Evolutionary conservation across 2,888 invertebrate species (phyloP).

Genomic region (Aricia artaxerxes): DNA sequence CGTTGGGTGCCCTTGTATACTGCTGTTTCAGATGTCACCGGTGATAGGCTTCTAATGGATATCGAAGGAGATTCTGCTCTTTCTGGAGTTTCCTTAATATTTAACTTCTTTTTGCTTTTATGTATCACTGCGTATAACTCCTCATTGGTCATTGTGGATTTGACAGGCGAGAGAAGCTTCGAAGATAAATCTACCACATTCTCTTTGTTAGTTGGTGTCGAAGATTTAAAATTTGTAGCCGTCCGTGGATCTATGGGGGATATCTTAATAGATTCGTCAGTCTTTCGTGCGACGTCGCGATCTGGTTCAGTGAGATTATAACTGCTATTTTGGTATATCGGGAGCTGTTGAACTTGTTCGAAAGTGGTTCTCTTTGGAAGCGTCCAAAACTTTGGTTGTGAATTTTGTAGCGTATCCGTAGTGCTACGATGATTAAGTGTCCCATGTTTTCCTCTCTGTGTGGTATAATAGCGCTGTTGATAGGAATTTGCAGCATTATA

Average conservation of each 20-base stretch:
- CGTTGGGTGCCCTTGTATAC: conserved; percentile 70
- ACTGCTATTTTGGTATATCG: conserved; percentile 30
- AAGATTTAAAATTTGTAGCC: conserved; percentile 82
- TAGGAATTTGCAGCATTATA: conserved; percentile 59
- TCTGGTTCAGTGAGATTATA: background rate
- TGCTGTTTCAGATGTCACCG: conserved; percentile 74
- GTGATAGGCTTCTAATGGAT: conserved; percentile 71
- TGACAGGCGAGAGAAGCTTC: conserved; percentile 83
- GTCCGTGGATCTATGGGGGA: conserved; percentile 85
- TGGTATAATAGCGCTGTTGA: conserved; percentile 58
- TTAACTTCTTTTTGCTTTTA: conserved; percentile 87
- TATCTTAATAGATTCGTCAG: conserved; percentile 77
- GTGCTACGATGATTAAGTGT: conserved; percentile 55
- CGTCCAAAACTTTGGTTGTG: conserved; percentile 81
- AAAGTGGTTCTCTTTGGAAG: conserved; percentile 69
- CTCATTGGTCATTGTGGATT: conserved; percentile 88
- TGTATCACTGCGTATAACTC: conserved; percentile 89
- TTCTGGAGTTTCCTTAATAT: conserved; percentile 81
- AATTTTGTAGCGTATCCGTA: conserved; percentile 40
- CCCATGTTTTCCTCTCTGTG: conserved; percentile 64
- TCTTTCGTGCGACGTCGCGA: conserved; percentile 30
- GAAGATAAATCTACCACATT: conserved; percentile 73
- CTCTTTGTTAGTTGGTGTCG: conserved; percentile 82
- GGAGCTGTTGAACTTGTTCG: conserved; percentile 46
- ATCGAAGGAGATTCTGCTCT: conserved; percentile 73